phyloP scores from a whole-genome alignment of 2,113 vertebrate species.

The Nicator chloris region DNA sequence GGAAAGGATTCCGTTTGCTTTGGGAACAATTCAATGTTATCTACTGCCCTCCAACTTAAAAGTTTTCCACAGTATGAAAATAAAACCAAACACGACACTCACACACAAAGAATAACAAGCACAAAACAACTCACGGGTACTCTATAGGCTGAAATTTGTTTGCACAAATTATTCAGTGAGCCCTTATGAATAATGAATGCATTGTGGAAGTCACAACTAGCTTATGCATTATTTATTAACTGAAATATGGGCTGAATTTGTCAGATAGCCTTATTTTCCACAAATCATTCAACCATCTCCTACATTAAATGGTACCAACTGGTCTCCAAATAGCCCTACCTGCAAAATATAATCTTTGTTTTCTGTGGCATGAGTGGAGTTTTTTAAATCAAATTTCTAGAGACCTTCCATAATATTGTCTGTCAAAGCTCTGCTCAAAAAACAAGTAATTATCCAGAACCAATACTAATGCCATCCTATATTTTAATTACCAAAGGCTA shows the following conservation, averaged over 20 bases:
- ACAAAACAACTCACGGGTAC: background rate
- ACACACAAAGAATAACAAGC: background rate
- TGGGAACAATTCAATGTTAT: background rate
- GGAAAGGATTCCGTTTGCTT: background rate
- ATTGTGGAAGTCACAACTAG: slow-evolving; percentile 32
- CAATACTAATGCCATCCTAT: background rate
- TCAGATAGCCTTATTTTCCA: slow-evolving; percentile 58
- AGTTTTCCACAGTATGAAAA: background rate
- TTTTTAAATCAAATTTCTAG: background rate
- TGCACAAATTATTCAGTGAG: slow-evolving; percentile 56
- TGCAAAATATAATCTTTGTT: slow-evolving; percentile 22
- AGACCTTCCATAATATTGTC: background rate
- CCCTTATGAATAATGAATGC: slow-evolving; percentile 53
- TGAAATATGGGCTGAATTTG: slow-evolving; percentile 47
- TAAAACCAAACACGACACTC: background rate
- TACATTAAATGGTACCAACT: slow-evolving; percentile 29
- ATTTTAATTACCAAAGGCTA: slow-evolving; percentile 33
- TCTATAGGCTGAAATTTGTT: slow-evolving; percentile 55
- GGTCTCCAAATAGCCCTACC: background rate
- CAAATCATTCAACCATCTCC: slow-evolving; percentile 47
- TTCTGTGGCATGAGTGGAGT: background rate
- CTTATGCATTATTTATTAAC: slow-evolving; percentile 56
- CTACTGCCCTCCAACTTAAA: background rate
- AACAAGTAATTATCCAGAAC: slow-evolving; percentile 17
- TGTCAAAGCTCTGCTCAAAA: slow-evolving; percentile 15